Evolutionary conservation across 2,113 vertebrate species (phyloP), one percentile per base, ranked within the genome.

Genomic region (Candoia aspera): DNA sequence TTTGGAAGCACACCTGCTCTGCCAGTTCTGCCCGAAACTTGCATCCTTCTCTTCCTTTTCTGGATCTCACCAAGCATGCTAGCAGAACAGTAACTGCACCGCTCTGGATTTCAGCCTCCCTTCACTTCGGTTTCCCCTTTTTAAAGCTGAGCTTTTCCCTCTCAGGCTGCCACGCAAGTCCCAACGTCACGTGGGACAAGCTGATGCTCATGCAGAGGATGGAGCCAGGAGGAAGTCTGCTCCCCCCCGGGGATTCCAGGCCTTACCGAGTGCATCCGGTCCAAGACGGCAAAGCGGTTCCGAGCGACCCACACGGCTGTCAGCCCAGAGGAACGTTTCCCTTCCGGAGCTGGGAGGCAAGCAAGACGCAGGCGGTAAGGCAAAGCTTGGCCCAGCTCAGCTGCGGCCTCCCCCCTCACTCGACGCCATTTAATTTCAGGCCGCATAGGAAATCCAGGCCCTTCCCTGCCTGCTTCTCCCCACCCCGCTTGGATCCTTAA

Each of bases 241-340:
- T 6, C 4, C 4, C 8, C 8, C 19, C 8, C n/a, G n/a, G 13
- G 73, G 73, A 9, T 0, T 0, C 6, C 24, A 6, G 17, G 1
- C 92, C 97, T 98, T 95, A 99, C 99, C 92, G 99, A 99, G 95
- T 99, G 99, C 99, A 99, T 99, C 4, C 99, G 98, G 94, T 99
- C 99, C 96, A 99, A 96, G 57, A 99, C 99, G 0, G 99, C 99
- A 91, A 99, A 99, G 55, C 99, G 97, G 96, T 99, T 99, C 58
- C 99, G 98, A 64, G 99, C 99, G 58, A 99, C 99, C 99, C 99
- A 99, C n/a, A 99, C 98, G 0, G 99, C 99, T 0, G 99, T 99
- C 19, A 99, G 98, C 93, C 99, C 99, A 0, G 99, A 99, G 49
- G 99, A 99, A 26, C 99, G 97, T 83, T 99, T 99, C 92, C 99